A percentile compares a stretch with the other conserved stretches of the same genome.
Evolutionary conservation across 2,113 vertebrate genomes (phyloP).

Genomic region (Terrapene triunguis): DNA sequence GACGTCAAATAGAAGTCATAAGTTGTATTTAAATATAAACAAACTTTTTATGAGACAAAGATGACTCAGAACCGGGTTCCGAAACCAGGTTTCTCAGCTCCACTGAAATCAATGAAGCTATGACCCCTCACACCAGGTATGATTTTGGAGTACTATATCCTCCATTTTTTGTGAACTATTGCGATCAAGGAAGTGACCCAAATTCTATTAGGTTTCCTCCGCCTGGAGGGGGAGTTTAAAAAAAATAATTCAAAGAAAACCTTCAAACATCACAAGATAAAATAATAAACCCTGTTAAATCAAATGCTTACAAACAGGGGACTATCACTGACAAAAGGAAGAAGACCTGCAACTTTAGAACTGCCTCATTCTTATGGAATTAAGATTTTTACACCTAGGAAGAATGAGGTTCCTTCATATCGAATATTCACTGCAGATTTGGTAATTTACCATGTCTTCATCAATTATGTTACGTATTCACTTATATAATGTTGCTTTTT

Average conservation of each 20-base stretch:
- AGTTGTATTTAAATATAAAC: background rate
- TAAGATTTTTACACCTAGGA: background rate
- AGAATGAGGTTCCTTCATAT: background rate
- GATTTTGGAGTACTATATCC: background rate
- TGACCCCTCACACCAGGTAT: background rate
- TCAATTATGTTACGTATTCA: constrained; percentile 30
- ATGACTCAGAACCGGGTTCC: background rate
- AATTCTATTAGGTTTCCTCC: constrained; percentile 2
- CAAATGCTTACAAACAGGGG: background rate
- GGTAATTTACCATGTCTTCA: constrained; percentile 37
- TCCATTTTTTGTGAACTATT: background rate
- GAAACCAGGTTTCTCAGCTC: background rate
- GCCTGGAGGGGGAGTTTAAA: background rate
- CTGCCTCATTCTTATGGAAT: background rate
- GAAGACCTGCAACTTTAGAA: background rate
- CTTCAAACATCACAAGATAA: background rate
- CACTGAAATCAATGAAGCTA: background rate
- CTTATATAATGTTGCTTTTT: background rate
- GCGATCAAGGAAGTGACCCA: background rate
- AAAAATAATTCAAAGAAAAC: no score
- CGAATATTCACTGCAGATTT: background rate
- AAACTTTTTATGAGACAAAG: background rate
- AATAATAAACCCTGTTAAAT: background rate
- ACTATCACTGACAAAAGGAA: background rate
- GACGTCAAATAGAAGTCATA: background rate